Evolutionary conservation across 2,888 invertebrate species (phyloP).

Genomic region (Alviniconcha strummeri): DNA sequence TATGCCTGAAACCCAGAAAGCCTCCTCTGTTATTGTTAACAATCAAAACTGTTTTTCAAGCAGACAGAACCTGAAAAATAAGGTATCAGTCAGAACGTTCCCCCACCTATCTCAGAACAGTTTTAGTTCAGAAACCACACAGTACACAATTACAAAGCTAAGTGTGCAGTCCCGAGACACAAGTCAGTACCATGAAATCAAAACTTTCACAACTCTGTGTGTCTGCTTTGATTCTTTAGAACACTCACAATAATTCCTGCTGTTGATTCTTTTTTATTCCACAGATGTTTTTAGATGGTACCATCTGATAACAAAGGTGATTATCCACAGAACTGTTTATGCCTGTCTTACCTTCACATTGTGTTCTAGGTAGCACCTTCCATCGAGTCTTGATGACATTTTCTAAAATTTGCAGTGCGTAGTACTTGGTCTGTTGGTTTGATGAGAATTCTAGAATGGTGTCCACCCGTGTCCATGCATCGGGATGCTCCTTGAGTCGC

Average conservation of each 20-base stretch:
- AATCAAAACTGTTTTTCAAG: not conserved
- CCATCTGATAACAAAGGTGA: too few relatives aligned
- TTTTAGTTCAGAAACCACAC: too few relatives aligned
- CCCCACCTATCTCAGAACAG: not conserved
- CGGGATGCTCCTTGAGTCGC: conserved; percentile 96
- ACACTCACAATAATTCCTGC: too few relatives aligned
- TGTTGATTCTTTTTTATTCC: too few relatives aligned
- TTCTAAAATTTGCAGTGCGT: conserved; percentile 98
- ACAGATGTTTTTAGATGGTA: too few relatives aligned
- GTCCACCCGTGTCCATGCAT: conserved; percentile 99
- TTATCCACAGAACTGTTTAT: too few relatives aligned
- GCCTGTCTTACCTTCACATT: conserved; percentile 85
- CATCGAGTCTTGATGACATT: conserved; percentile 98
- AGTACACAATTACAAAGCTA: not conserved
- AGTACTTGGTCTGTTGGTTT: conserved; percentile 99
- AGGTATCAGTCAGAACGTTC: not conserved
- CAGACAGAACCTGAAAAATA: not conserved
- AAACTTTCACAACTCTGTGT: too few relatives aligned
- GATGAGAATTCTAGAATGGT: conserved; percentile 96
- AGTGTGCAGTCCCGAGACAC: not conserved
- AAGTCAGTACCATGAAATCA: too few relatives aligned
- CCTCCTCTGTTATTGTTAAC: too few relatives aligned
- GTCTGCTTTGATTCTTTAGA: too few relatives aligned
- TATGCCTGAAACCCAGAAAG: conserved; percentile 81
- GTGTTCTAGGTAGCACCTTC: conserved; percentile 98